phyloP scores from a whole-genome alignment of 2,113 vertebrate genomes.

The Alexandromys fortis region DNA sequence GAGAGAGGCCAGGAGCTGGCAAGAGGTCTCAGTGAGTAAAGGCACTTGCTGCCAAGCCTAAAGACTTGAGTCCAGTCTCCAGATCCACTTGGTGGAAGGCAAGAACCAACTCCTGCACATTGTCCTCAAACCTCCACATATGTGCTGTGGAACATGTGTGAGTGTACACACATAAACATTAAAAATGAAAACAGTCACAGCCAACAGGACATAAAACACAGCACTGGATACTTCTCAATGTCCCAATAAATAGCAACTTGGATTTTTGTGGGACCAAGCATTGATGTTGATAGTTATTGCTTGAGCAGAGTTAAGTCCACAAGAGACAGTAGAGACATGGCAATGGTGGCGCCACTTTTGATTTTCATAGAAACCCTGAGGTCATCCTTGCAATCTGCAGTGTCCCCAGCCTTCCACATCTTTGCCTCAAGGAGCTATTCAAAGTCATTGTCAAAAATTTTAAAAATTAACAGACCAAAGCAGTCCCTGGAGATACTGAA shows the following conservation, averaged over 20 bases:
- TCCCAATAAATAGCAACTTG: background rate
- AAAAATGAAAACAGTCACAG: background rate
- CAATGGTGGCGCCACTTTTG: accelerated
- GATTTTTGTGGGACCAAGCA: background rate
- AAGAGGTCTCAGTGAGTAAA: background rate
- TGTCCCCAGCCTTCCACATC: background rate
- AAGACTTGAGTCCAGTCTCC: background rate
- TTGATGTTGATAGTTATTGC: background rate
- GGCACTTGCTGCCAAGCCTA: background rate
- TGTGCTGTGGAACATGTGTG: background rate
- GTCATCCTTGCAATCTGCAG: background rate
- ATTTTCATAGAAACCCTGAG: background rate
- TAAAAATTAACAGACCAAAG: background rate
- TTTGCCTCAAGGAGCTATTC: background rate
- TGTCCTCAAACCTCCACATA: background rate
- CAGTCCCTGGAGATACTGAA: background rate
- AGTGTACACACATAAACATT: background rate
- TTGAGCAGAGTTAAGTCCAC: background rate
- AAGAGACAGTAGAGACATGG: accelerated
- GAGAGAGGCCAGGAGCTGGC: background rate
- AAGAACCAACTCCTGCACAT: background rate
- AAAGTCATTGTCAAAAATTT: background rate
- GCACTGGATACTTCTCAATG: background rate
- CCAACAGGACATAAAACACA: accelerated
- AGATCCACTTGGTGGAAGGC: background rate